Conservation (phyloP, 1,140 invertebrate species). For the Melanaphis sacchari region DNA sequence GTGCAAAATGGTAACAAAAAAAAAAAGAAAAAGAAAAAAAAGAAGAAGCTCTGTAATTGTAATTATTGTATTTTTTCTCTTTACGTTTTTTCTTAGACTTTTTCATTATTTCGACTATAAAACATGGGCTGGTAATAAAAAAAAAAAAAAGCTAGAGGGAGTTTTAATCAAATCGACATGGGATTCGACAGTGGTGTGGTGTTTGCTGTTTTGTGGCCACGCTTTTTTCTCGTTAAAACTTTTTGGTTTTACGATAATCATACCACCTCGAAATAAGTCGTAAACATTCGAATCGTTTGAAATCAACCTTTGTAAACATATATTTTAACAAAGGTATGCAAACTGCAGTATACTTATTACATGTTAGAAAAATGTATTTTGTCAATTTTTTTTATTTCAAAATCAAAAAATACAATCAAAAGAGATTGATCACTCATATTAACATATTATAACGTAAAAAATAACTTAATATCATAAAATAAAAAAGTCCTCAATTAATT, state of each 20-base stretch:
- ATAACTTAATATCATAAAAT: not conserved
- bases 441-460: not conserved
- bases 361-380: not conserved
- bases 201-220: slow-evolving; percentile 46
- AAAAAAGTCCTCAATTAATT: not conserved
- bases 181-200: slow-evolving; percentile 47
- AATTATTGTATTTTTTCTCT: slow-evolving; percentile 53
- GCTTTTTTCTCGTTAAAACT: slow-evolving; percentile 57
- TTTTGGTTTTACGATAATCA: slow-evolving; percentile 56
- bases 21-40: slow-evolving; percentile 15
- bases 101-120: slow-evolving; percentile 57
- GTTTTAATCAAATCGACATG: slow-evolving; percentile 57
- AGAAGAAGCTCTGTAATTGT: slow-evolving; percentile 49
- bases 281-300: slow-evolving; percentile 34
- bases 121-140: slow-evolving; percentile 50
- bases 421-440: not conserved
- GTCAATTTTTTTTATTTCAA: not conserved
- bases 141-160: slow-evolving; percentile 39
- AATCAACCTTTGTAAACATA: slow-evolving; percentile 18
- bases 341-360: not conserved
- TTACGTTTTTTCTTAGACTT: slow-evolving; percentile 54
- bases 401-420: not conserved
- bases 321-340: not conserved
- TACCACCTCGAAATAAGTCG: slow-evolving; percentile 44
- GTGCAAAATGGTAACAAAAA: slow-evolving; percentile 52